Evolutionary conservation across 2,888 invertebrate genomes (phyloP), one percentile per base, ranked within the genome.

Genomic region (Nephrocerus scutellatus): DNA sequence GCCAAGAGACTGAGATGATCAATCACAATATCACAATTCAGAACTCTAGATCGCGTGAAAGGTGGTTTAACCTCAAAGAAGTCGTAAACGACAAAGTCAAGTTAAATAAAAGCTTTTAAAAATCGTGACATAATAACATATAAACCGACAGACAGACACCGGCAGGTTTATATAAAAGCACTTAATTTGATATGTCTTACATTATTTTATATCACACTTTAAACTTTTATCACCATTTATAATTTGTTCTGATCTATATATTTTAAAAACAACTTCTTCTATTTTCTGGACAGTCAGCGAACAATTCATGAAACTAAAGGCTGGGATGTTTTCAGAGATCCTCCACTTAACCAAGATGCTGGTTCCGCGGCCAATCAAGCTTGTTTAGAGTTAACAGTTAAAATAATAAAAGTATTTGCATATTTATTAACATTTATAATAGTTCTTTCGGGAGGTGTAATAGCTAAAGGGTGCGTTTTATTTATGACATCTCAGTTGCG

Each of bases 311-410:
- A 87, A 68, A 86, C 86, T 55, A 89, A 89, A 81, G 86, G 84
- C 79, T 95, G 95, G 95, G 93, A 95, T 76, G 91, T 93, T 43
- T 95, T 95, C 73, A 75, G 91, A 61, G 84, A 90, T 68, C 84
- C 91, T 53, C 92, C 93, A 8, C 82, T 82, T 54, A 87, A 89
- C 70, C 80, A 82, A 70, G 87, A 88, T 70, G 84, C 84, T 52
- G 87, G 88, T 49, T 89, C 89, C 35, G 86, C 86, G 79, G 87
- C 86, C 54, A 85, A 82, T 63, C 87, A 89, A 70, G 80, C 80
- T 66, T 90, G 88, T 67, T 74, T 90, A 62, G 87, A 89, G 55
- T 73, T 86, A 60, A 85, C 87, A 21, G 84, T 89, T 35, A 85
- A 86, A 67, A 72, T 87, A 56, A 75, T 87, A 53, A 90, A 90